Evolutionary conservation across 2,888 invertebrate species (phyloP).

Genomic region (Lobophora halterata): DNA sequence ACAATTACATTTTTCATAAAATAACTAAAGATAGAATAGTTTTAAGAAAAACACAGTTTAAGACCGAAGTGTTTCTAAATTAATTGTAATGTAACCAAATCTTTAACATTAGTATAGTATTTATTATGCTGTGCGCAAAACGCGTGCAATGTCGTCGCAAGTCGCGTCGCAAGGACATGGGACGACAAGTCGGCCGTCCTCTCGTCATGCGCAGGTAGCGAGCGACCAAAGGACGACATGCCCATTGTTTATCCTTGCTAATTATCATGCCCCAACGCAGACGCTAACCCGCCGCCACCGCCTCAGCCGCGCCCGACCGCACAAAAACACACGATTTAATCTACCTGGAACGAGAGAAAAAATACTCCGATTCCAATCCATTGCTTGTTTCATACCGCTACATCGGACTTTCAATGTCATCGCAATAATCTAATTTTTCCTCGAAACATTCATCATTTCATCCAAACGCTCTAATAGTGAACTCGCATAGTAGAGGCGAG

Average conservation of each 20-base stretch:
- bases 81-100: constrained; percentile 1
- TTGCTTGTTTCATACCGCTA: constrained; percentile 14
- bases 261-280: constrained; percentile 76
- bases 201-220: constrained; percentile 77
- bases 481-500: constrained; percentile 48
- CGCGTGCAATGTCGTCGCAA: constrained; percentile 39
- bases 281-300: constrained; percentile 59
- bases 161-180: constrained; percentile 64
- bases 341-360: constrained; percentile 50
- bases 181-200: constrained; percentile 73
- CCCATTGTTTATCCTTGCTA: constrained; percentile 78
- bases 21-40: too few species aligned
- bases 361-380: constrained; percentile 29
- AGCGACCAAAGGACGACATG: constrained; percentile 73
- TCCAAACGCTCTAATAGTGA: constrained; percentile 47
- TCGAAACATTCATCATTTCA: constrained; percentile 26
- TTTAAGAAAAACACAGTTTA: too few species aligned
- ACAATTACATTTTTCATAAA: too few species aligned
- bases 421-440: constrained; percentile 26
- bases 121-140: constrained; percentile 41
- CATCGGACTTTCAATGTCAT: constrained; percentile 23
- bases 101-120: constrained; percentile 20
- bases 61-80: too few species aligned
- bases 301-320: constrained; percentile 44
- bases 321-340: constrained; percentile 59